Evolutionary conservation across 2,797 vertebrate species (phyloP).

Genomic region (Brachyrhaphis roseni): DNA sequence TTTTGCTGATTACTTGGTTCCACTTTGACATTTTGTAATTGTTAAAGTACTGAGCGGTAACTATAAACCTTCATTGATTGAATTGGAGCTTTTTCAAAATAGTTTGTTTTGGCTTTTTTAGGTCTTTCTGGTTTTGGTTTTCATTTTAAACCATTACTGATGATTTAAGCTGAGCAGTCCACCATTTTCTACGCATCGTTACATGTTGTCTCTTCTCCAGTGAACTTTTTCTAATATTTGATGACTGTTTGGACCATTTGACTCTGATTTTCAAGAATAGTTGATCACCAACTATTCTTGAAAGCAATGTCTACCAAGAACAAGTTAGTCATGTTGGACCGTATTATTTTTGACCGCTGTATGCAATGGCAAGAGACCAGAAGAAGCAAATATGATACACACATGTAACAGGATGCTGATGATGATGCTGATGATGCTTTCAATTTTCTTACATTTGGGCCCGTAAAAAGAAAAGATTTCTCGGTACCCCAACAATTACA

Average conservation of each 20-base stretch:
- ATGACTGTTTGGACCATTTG: not conserved
- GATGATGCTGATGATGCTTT: not conserved
- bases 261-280: not conserved
- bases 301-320: not conserved
- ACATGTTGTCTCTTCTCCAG: not conserved
- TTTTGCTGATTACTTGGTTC: not conserved
- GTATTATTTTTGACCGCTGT: not conserved
- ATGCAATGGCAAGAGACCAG: not conserved
- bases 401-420: not conserved
- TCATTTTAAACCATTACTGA: not conserved
- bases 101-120: too few species aligned
- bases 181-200: not conserved
- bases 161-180: not conserved
- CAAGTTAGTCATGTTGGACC: not conserved
- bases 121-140: not conserved
- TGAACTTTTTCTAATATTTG: not conserved
- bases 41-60: not conserved
- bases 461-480: not conserved
- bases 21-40: not conserved
- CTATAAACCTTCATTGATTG: not conserved
- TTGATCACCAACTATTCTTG: too few species aligned
- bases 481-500: not conserved
- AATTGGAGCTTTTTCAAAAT: not conserved
- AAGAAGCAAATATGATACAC: not conserved
- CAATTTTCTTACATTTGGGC: not conserved